Conservation (phyloP, 2,888 invertebrate genomes). For the Rhorus exstirpatorius region DNA sequence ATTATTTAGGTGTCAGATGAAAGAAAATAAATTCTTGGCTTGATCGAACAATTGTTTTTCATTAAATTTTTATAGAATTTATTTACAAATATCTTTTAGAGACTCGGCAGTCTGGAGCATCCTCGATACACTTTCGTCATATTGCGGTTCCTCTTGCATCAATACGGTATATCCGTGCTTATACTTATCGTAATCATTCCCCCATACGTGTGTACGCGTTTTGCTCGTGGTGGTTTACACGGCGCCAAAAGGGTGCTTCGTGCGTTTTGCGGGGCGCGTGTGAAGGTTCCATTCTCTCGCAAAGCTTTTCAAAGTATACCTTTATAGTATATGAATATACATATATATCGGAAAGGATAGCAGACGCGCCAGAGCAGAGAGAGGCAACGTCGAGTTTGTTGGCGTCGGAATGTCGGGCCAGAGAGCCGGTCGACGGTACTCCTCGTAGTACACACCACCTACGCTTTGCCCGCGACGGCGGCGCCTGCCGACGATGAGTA, state of each 20-base stretch:
- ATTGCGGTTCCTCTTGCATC: constrained; percentile 6
- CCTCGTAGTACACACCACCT: constrained; percentile 72
- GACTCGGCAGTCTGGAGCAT: too few relatives aligned
- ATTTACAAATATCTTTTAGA: too few relatives aligned
- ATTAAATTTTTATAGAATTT: too few relatives aligned
- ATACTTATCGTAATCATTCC: constrained; percentile 29
- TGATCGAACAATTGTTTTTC: too few relatives aligned
- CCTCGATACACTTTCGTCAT: constrained; percentile 14
- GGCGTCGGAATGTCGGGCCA: constrained; percentile 65
- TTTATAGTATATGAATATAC: constrained; percentile 69
- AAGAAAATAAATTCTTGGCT: too few relatives aligned
- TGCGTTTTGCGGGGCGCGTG: constrained; percentile 54
- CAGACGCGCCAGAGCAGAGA: constrained; percentile 23
- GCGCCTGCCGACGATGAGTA: constrained; percentile 58
- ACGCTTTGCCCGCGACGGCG: constrained; percentile 53
- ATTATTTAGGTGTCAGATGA: too few relatives aligned
- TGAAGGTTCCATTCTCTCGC: constrained; percentile 65
- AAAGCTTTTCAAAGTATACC: constrained; percentile 76
- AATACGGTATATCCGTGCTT: constrained; percentile 15
- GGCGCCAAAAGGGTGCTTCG: constrained; percentile 57
- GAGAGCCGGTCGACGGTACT: constrained; percentile 74
- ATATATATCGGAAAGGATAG: constrained; percentile 27
- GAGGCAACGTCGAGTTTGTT: constrained; percentile 56
- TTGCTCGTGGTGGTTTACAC: constrained; percentile 50
- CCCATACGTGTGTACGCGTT: neutral